A percentile compares a stretch with the other conserved stretches of the same genome.
phyloP scores from a whole-genome alignment of 1,140 invertebrate species.

The Atopsyche davidsoni region DNA sequence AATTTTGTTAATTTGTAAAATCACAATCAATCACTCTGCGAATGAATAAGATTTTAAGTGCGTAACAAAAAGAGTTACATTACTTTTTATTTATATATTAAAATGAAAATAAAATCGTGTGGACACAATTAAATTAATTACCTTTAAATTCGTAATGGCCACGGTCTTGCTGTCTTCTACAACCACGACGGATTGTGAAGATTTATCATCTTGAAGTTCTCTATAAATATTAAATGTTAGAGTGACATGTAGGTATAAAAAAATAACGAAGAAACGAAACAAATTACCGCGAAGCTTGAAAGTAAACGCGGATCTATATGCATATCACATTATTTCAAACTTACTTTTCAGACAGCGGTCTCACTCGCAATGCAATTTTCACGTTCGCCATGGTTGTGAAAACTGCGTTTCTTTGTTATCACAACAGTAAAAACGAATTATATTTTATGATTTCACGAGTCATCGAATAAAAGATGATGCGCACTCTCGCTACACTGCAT shows the following conservation, averaged over 20 bases:
- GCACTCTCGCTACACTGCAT: too few relatives aligned
- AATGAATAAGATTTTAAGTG: conserved; percentile 16
- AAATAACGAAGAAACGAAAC: too few relatives aligned
- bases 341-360: conserved; percentile 51
- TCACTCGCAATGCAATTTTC: conserved; percentile 50
- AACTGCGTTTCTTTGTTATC: background rate
- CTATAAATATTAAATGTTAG: conserved; percentile 21
- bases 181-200: conserved; percentile 36
- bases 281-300: too few relatives aligned
- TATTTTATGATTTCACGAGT: too few relatives aligned
- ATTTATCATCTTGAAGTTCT: conserved; percentile 31
- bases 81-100: conserved; percentile 15
- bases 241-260: background rate
- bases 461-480: too few relatives aligned
- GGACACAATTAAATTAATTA: conserved; percentile 35
- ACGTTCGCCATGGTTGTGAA: conserved; percentile 46
- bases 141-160: conserved; percentile 51
- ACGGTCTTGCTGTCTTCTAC: conserved; percentile 44
- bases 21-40: too few relatives aligned
- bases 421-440: too few relatives aligned
- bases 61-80: conserved; percentile 25
- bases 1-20: too few relatives aligned
- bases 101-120: conserved; percentile 24
- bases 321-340: conserved; percentile 21
- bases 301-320: background rate